phyloP scores from a whole-genome alignment of 1,140 invertebrate species.

The Chironomus tepperi region DNA sequence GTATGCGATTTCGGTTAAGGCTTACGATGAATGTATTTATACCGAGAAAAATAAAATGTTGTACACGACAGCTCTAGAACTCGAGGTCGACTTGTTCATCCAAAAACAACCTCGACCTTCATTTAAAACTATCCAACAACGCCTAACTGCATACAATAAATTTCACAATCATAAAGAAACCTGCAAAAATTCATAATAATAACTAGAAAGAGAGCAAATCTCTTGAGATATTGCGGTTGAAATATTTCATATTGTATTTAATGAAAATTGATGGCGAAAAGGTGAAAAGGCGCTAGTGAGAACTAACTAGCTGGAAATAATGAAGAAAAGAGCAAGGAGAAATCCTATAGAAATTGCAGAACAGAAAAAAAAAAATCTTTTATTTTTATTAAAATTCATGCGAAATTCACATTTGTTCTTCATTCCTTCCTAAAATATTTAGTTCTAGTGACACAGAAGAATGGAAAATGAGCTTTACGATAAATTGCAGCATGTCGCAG shows the following conservation, averaged over 20 bases:
- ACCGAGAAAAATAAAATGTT: too few species aligned
- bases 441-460: background rate
- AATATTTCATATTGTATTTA: background rate
- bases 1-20: too few species aligned
- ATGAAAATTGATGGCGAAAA: constrained; percentile 2
- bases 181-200: too few species aligned
- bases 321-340: background rate
- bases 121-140: too few species aligned
- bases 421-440: too few species aligned
- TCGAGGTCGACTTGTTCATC: too few species aligned
- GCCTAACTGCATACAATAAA: too few species aligned
- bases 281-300: background rate
- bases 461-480: background rate
- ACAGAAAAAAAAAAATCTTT: background rate
- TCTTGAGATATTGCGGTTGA: constrained; percentile 11
- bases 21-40: too few species aligned
- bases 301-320: constrained; percentile 8
- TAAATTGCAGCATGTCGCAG: constrained; percentile 6
- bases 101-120: too few species aligned
- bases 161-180: too few species aligned
- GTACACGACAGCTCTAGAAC: too few species aligned
- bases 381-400: background rate
- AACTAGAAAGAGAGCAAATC: background rate
- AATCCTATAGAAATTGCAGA: too few species aligned
- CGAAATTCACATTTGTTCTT: background rate